Percentiles rank a stretch among this genome's conserved stretches.
Evolutionary conservation across 1,140 invertebrate genomes (phyloP).

Genomic region (Physella acuta): DNA sequence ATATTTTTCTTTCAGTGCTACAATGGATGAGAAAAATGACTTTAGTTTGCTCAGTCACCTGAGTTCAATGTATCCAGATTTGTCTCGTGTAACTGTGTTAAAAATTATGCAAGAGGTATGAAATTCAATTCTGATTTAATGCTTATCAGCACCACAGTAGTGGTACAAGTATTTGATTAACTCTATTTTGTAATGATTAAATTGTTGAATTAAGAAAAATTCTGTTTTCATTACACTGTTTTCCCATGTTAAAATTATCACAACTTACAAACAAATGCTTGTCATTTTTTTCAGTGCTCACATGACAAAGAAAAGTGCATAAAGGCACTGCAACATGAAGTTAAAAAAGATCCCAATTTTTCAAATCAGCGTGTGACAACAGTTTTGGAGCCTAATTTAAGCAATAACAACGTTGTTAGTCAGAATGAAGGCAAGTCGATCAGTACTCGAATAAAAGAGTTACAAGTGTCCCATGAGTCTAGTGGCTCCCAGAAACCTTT

Average conservation of each 20-base stretch:
- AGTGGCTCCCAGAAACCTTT: background rate
- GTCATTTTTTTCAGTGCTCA: slow-evolving; percentile 16
- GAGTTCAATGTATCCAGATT: background rate
- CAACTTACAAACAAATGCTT: background rate
- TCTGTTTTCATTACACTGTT: background rate
- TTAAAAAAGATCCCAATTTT: background rate
- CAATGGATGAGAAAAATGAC: slow-evolving; percentile 19
- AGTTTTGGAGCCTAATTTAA: background rate
- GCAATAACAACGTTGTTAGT: slow-evolving; percentile 1
- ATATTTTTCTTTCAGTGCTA: slow-evolving; percentile 3
- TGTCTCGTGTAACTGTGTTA: background rate
- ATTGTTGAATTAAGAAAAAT: background rate
- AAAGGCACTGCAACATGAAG: slow-evolving; percentile 16
- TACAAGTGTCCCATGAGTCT: slow-evolving; percentile 1
- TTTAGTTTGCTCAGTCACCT: slow-evolving; percentile 9
- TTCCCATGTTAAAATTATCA: background rate
- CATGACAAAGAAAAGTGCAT: slow-evolving; percentile 20
- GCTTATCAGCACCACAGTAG: background rate
- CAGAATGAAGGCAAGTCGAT: slow-evolving; percentile 2
- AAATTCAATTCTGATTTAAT: background rate
- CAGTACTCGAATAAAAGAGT: slow-evolving; percentile 1
- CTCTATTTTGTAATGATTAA: background rate
- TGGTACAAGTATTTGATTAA: background rate
- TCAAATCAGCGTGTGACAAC: background rate
- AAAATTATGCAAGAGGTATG: slow-evolving; percentile 15